Percentiles rank a stretch among this genome's conserved stretches.
Evolutionary conservation across 2,888 invertebrate species (phyloP).

Genomic region (Ormyrus nitidulus): DNA sequence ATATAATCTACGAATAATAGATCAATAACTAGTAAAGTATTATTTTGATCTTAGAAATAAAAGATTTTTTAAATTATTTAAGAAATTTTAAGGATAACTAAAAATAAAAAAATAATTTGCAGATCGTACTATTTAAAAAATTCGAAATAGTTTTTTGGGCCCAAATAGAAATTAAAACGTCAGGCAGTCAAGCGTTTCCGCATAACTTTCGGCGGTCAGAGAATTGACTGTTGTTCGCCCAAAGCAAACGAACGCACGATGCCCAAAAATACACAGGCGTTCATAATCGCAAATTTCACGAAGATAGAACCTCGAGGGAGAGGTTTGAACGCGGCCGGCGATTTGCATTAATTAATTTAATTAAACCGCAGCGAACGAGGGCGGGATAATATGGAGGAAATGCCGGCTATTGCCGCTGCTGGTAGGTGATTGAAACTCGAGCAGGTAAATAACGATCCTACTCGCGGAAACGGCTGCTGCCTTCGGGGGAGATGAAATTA

Average conservation of each 20-base stretch:
- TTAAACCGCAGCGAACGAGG: conserved; percentile 45
- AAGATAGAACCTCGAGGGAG: neutral
- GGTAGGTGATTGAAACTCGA: conserved; percentile 48
- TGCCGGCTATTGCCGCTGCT: neutral
- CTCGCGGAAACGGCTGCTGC: conserved; percentile 5
- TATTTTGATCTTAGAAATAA: too few relatives aligned
- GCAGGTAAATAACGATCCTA: conserved; percentile 38
- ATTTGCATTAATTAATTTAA: conserved; percentile 58
- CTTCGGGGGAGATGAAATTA: conserved; percentile 38
- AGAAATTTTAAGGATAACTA: too few relatives aligned
- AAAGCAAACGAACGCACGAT: conserved; percentile 26
- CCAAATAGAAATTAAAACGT: too few relatives aligned
- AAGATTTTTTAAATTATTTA: too few relatives aligned
- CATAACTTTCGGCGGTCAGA: too few relatives aligned
- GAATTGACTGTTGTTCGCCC: conserved; percentile 32
- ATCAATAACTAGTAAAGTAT: too few relatives aligned
- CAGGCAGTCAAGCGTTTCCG: too few relatives aligned
- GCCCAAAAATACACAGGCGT: conserved; percentile 13
- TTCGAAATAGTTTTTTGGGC: too few relatives aligned
- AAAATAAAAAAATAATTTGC: too few relatives aligned
- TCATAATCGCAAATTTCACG: neutral
- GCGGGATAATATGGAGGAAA: conserved; percentile 7
- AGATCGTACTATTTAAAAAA: too few relatives aligned
- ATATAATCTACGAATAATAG: too few relatives aligned
- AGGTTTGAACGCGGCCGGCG: neutral